phyloP scores from a whole-genome alignment of 2,888 invertebrate genomes.

The Eretmocerus hayati region DNA sequence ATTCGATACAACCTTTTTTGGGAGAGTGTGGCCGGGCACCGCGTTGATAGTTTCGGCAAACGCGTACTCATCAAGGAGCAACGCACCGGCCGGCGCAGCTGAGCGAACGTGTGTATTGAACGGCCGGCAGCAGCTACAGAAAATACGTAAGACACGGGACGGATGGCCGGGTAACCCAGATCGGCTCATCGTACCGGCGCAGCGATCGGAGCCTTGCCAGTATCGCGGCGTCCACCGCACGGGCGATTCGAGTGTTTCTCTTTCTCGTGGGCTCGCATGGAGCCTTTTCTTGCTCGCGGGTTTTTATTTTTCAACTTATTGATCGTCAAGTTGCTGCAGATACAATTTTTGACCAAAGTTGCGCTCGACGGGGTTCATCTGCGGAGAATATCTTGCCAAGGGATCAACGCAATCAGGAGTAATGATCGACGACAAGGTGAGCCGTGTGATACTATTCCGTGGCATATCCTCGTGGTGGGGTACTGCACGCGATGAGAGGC shows the following conservation, averaged over 20 bases:
- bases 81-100: conserved; percentile 9
- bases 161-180: conserved; percentile 48
- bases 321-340: background rate
- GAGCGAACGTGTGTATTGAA: conserved; percentile 28
- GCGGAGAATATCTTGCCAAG: too few species aligned
- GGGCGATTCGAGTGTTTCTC: conserved; percentile 30
- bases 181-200: conserved; percentile 26
- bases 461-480: too few species aligned
- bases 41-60: background rate
- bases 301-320: conserved; percentile 3
- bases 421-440: conserved; percentile 5
- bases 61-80: too few species aligned
- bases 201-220: conserved; percentile 40
- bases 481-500: too few species aligned
- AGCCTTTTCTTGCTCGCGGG: background rate
- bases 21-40: too few species aligned
- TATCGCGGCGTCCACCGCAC: conserved; percentile 40
- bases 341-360: background rate
- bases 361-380: too few species aligned
- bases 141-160: conserved; percentile 36
- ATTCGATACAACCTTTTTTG: too few species aligned
- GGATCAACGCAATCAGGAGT: background rate
- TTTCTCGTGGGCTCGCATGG: conserved; percentile 9
- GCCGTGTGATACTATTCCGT: too few species aligned
- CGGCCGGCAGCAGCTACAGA: conserved; percentile 23